Evolutionary conservation across 2,888 invertebrate species (phyloP).

Genomic region (Pycnomerus fuliginosus): DNA sequence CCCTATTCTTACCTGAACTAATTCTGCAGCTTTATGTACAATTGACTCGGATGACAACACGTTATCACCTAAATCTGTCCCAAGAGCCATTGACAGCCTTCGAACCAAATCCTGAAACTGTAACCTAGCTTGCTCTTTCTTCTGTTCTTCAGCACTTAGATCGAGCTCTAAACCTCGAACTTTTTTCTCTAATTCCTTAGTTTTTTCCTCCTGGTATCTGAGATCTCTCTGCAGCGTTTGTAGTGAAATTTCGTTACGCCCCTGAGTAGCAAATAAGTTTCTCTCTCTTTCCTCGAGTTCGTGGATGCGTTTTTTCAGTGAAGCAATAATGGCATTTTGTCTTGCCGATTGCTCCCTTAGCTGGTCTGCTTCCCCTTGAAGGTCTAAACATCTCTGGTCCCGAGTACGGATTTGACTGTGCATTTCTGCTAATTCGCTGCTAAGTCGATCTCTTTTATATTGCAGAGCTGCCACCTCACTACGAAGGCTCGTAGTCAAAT

Average conservation of each 20-base stretch:
- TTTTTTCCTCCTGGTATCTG: slow-evolving; percentile 69
- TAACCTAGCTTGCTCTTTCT: slow-evolving; percentile 69
- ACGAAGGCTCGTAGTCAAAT: slow-evolving; percentile 72
- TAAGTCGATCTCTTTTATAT: slow-evolving; percentile 79
- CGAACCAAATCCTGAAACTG: slow-evolving; percentile 71
- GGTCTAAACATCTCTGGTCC: slow-evolving; percentile 71
- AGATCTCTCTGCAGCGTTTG: slow-evolving; percentile 70
- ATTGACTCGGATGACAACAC: slow-evolving; percentile 68
- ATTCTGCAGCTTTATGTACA: slow-evolving; percentile 74
- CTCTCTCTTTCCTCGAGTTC: slow-evolving; percentile 78
- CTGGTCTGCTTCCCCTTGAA: slow-evolving; percentile 78
- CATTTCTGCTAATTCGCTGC: slow-evolving; percentile 66
- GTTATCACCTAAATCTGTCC: slow-evolving; percentile 68
- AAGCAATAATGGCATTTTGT: slow-evolving; percentile 77
- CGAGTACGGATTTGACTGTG: slow-evolving; percentile 70
- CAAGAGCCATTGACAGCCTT: slow-evolving; percentile 70
- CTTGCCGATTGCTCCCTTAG: slow-evolving; percentile 78
- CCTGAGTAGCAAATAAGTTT: slow-evolving; percentile 60
- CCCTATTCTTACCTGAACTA: slow-evolving; percentile 72
- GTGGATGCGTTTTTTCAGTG: slow-evolving; percentile 75
- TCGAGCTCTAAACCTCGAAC: slow-evolving; percentile 71
- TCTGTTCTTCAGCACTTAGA: slow-evolving; percentile 70
- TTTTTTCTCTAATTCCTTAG: slow-evolving; percentile 74
- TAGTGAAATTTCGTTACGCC: slow-evolving; percentile 69
- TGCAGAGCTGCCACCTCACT: slow-evolving; percentile 83